Evolutionary conservation across 2,888 invertebrate genomes (phyloP).

Genomic region (Drosophila greeni): DNA sequence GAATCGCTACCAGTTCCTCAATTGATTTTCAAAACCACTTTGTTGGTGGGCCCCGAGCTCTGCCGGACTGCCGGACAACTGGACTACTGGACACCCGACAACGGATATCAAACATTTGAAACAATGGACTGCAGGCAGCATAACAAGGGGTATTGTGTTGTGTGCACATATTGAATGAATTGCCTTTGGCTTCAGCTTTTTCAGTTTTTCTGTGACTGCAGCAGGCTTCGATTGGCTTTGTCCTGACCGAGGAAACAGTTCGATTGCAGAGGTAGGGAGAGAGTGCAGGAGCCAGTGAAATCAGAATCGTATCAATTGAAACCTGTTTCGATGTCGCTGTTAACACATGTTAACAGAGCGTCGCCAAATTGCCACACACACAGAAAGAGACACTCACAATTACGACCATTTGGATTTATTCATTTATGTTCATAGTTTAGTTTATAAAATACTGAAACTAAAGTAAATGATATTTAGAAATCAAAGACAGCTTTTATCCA

Average conservation of each 20-base stretch:
- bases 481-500: neutral
- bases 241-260: conserved; percentile 33
- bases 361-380: conserved; percentile 36
- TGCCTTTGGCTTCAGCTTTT: conserved; percentile 50
- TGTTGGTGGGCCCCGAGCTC: conserved; percentile 60
- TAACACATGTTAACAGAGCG: conserved; percentile 60
- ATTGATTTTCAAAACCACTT: conserved; percentile 56
- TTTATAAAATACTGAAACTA: neutral
- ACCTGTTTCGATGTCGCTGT: conserved; percentile 65
- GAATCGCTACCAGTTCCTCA: conserved; percentile 67
- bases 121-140: conserved; percentile 41
- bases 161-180: conserved; percentile 63
- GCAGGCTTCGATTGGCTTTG: conserved; percentile 30
- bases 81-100: conserved; percentile 22
- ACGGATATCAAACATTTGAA: conserved; percentile 22
- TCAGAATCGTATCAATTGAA: conserved; percentile 58
- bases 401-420: neutral
- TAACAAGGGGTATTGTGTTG: conserved; percentile 42
- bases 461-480: neutral
- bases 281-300: conserved; percentile 23
- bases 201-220: conserved; percentile 29
- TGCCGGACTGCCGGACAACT: conserved; percentile 9
- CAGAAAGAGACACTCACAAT: no score
- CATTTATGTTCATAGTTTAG: neutral
- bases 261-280: conserved; percentile 2